These are phyloP conservation scores for Fringilla coelebs DNA, from an alignment of 2,797 vertebrate species.

Conservation along the genomic window DNA sequence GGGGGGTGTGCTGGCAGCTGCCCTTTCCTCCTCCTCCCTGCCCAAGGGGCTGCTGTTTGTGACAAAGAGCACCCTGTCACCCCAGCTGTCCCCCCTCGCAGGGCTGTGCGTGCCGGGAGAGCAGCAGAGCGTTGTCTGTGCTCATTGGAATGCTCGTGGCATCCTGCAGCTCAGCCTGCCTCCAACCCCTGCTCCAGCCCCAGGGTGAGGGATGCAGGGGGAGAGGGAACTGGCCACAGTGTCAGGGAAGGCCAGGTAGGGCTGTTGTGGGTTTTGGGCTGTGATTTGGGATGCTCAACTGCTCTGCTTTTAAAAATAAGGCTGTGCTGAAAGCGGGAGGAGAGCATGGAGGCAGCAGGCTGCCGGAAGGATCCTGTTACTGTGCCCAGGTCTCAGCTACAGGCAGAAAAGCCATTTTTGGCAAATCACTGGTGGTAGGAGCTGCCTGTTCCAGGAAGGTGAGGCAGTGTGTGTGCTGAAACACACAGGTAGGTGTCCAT, in stretches of 20 bases:
- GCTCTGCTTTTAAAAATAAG: not conserved
- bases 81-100: not conserved
- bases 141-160: not conserved
- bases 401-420: not conserved
- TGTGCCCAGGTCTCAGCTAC: not conserved
- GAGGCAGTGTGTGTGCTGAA: not conserved
- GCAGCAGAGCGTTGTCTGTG: accelerated
- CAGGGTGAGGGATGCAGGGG: accelerated
- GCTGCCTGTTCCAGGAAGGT: not conserved
- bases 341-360: not conserved
- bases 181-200: not conserved
- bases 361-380: not conserved
- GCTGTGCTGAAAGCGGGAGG: not conserved
- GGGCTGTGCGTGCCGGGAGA: accelerated
- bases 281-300: not conserved
- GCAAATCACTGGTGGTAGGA: not conserved
- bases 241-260: not conserved
- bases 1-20: accelerated
- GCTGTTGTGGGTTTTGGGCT: not conserved
- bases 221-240: accelerated
- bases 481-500: no score
- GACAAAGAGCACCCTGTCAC: not conserved
- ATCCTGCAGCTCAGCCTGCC: not conserved
- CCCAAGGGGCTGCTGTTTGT: not conserved
- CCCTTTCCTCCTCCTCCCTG: not conserved